These are phyloP conservation scores for Boloria euphrosyne DNA, from an alignment of 2,888 invertebrate species.

Conservation along the genomic window DNA sequence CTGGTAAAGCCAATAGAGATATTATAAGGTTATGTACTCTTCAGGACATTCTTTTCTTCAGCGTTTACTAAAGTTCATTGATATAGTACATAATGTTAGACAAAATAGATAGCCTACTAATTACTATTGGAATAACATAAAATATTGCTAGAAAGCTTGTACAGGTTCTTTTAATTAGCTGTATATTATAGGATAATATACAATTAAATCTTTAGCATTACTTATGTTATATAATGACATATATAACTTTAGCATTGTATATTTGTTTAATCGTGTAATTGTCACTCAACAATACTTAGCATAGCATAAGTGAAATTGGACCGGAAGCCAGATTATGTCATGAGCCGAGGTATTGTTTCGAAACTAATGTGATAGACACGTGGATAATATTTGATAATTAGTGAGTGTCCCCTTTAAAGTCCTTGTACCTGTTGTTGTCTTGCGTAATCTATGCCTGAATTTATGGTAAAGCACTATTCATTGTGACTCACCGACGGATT, in stretches of 20 bases:
- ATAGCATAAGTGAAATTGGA: constrained; percentile 23
- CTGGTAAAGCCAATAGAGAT: too few species aligned
- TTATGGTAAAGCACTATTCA: constrained; percentile 33
- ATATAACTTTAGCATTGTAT: neutral
- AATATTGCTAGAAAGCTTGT: too few species aligned
- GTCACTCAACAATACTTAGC: constrained; percentile 27
- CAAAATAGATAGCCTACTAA: too few species aligned
- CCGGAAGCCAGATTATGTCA: constrained; percentile 38
- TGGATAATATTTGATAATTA: constrained; percentile 30
- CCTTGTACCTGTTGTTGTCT: constrained; percentile 40
- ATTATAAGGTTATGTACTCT: too few species aligned
- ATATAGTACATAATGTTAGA: too few species aligned
- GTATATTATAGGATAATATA: too few species aligned
- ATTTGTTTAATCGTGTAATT: constrained; percentile 15
- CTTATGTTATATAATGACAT: neutral
- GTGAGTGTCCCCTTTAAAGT: constrained; percentile 44
- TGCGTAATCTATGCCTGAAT: constrained; percentile 36
- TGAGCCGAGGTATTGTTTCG: constrained; percentile 31
- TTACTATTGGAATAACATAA: too few species aligned
- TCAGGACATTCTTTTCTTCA: too few species aligned
- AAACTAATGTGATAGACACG: constrained; percentile 35
- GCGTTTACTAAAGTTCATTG: too few species aligned
- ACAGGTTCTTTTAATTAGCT: too few species aligned
- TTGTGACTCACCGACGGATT: constrained; percentile 31
- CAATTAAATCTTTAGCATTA: too few species aligned